phyloP scores from a whole-genome alignment of 2,113 vertebrate genomes.

The Rhineura floridana region DNA sequence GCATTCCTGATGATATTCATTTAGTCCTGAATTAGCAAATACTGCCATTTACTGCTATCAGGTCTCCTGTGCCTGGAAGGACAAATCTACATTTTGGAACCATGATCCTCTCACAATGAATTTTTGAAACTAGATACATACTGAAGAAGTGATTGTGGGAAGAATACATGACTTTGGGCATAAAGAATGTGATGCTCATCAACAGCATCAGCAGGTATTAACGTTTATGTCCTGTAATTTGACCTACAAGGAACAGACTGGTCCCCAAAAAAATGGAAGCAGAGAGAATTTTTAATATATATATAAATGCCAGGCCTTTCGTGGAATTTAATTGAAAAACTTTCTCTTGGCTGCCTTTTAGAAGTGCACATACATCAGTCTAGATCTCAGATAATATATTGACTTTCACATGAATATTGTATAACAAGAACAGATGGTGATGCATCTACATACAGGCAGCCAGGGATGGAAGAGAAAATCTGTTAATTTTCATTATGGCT shows the following conservation, averaged over 20 bases:
- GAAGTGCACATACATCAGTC: not conserved
- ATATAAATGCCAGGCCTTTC: not conserved
- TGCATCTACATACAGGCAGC: not conserved
- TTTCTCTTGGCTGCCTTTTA: not conserved
- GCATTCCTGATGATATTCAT: not conserved
- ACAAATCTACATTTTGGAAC: not conserved
- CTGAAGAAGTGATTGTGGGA: not conserved
- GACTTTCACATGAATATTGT: conserved; percentile 26
- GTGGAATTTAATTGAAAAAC: conserved; percentile 11
- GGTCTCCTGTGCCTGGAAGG: not conserved
- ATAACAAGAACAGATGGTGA: conserved; percentile 21
- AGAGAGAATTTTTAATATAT: not conserved
- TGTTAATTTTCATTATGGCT: not conserved
- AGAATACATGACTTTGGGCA: not conserved
- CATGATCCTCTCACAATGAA: not conserved
- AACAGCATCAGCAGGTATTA: not conserved
- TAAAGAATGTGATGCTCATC: not conserved
- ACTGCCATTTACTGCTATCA: not conserved
- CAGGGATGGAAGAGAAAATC: not conserved
- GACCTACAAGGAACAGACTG: not conserved
- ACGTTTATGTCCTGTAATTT: not conserved
- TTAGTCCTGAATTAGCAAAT: conserved; percentile 14
- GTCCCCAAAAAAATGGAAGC: not conserved
- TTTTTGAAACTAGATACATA: conserved; percentile 17
- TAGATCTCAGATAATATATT: conserved; percentile 33